Evolutionary conservation across 2,797 vertebrate species (phyloP), one percentile per base, ranked within the genome.

Genomic region (Eulemur mongoz): DNA sequence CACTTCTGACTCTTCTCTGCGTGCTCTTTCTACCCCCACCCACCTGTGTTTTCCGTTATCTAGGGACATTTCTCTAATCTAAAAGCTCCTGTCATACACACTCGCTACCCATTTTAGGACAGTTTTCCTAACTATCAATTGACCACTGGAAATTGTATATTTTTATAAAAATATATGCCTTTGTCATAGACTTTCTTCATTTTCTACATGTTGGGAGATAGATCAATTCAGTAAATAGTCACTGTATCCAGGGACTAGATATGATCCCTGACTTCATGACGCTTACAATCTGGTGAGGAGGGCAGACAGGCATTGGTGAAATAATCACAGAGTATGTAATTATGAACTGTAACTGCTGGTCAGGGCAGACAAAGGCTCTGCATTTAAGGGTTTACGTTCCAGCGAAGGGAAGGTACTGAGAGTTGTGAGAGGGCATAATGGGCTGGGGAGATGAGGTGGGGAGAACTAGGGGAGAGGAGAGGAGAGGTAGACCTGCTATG

Each of bases 111-210:
- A 80, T 50, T 15, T 81, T 80, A 43, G 38, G 12, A 38, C 9
- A 8, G 40, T 88, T 79, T 80, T 30, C n/a, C 45, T 87, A 75
- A 63, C 9, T 84, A 70, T 75, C 70, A 80, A 0, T 1, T 20
- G n/a, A 70, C 35, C 18, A 57, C 38, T 92, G 59, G 83, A 89
- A 95, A 79, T 75, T 81, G 5, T 90, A 10, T 18, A 54, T 72
- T 50, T 93, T 95, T 57, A 92, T 65, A 69, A 95, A 87, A 84
- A 50, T 72, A 38, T 50, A 2, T 72, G 32, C 72, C 27, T 22
- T 95, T 63, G 14, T 4, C 52, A 40, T 75, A 11, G 6, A 52
- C 11, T 75, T 93, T 45, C 5, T n/a, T 54, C 35, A 63, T 8
- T 12, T 79, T 86, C 32, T 72, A n/a, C 15, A 45, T 23, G 13